These are phyloP conservation scores for Gibbula magus DNA, from an alignment of 2,888 invertebrate genomes.

Conservation along the genomic window DNA sequence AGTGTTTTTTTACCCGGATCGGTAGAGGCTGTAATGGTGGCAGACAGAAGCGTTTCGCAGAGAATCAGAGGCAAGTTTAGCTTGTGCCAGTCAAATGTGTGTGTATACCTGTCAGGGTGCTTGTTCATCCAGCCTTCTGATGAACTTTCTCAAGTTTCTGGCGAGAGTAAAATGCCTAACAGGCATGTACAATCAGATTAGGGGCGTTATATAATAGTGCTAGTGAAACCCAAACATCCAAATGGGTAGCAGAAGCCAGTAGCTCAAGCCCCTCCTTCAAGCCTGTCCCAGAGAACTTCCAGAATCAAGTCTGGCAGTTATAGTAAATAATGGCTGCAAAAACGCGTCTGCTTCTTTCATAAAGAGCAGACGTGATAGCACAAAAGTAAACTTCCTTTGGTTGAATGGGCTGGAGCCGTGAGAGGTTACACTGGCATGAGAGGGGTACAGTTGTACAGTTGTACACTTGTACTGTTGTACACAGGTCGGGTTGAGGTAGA, in stretches of 20 bases:
- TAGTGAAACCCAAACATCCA: conserved; percentile 32
- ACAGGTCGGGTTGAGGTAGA: neutral
- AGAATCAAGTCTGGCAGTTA: conserved; percentile 24
- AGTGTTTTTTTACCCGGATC: conserved; percentile 21
- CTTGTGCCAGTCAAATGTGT: conserved; percentile 20
- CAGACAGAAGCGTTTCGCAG: conserved; percentile 9
- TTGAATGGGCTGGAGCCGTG: conserved; percentile 12
- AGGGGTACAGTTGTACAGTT: neutral
- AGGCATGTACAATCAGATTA: conserved; percentile 29
- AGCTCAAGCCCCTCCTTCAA: conserved; percentile 19
- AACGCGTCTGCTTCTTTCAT: conserved; percentile 20
- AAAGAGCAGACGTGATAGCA: conserved; percentile 9
- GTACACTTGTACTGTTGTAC: neutral
- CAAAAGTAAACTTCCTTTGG: conserved; percentile 20
- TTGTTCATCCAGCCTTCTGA: conserved; percentile 23
- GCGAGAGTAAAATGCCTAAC: conserved; percentile 26
- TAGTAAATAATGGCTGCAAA: conserved; percentile 23
- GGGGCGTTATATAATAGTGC: conserved; percentile 30
- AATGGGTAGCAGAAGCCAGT: conserved; percentile 19
- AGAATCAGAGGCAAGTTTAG: conserved; percentile 16
- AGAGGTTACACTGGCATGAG: neutral
- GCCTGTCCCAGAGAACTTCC: conserved; percentile 6
- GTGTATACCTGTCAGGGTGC: conserved; percentile 24
- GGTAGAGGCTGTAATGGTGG: neutral
- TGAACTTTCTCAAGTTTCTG: conserved; percentile 27